Conservation (phyloP, 2,888 invertebrate genomes). For the Tetragonula carbonaria region DNA sequence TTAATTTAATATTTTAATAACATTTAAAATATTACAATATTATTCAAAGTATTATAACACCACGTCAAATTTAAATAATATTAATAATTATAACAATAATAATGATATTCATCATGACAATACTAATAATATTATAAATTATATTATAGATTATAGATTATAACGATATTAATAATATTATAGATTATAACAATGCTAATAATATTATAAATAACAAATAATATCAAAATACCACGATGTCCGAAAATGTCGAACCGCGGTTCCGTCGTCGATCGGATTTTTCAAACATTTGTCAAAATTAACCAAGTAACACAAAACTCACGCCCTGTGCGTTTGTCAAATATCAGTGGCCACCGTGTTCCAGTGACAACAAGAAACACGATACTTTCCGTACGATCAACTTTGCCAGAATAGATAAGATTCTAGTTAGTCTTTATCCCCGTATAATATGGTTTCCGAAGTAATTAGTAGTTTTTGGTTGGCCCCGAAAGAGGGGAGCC, state of each 20-base stretch:
- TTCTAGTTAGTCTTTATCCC: neutral
- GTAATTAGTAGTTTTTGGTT: conserved; percentile 13
- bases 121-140: too few species aligned
- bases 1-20: too few species aligned
- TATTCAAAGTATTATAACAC: too few species aligned
- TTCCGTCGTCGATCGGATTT: neutral
- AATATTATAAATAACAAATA: too few species aligned
- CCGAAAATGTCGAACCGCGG: too few species aligned
- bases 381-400: neutral
- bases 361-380: neutral
- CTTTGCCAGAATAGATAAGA: neutral
- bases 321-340: neutral
- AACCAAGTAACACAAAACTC: neutral
- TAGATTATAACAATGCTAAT: too few species aligned
- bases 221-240: neutral
- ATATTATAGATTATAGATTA: too few species aligned
- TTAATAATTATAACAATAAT: too few species aligned
- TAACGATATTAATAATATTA: too few species aligned
- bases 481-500: conserved; percentile 49
- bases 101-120: too few species aligned
- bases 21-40: too few species aligned
- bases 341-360: neutral
- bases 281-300: neutral
- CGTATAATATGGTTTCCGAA: neutral
- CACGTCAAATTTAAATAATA: too few species aligned